Evolutionary conservation across 1,140 invertebrate species (phyloP).

Genomic region (Eciton burchellii): DNA sequence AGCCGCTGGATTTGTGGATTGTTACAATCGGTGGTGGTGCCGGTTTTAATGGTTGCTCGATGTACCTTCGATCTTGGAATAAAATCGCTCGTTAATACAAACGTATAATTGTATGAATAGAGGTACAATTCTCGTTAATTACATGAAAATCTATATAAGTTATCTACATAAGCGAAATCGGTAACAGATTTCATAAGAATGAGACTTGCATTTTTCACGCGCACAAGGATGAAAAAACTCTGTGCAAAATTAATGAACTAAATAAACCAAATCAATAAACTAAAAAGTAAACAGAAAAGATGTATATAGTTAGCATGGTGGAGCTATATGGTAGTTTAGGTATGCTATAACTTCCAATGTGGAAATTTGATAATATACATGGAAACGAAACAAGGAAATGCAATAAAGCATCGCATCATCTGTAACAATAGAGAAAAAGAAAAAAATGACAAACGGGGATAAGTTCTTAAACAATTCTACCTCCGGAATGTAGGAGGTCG

Average conservation of each 20-base stretch:
- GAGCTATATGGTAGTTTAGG: not conserved
- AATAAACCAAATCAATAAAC: not conserved
- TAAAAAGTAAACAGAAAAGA: not conserved
- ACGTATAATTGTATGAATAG: not conserved
- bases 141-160: not conserved
- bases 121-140: not conserved
- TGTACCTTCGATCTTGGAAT: slow-evolving; percentile 90
- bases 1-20: slow-evolving; percentile 77
- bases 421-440: not conserved
- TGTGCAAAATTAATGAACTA: not conserved
- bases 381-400: not conserved
- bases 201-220: not conserved
- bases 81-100: slow-evolving; percentile 22
- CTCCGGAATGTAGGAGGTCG: slow-evolving; percentile 94
- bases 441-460: not conserved
- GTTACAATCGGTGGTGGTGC: slow-evolving; percentile 90
- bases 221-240: not conserved
- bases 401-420: slow-evolving; percentile 2
- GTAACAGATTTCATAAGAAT: not conserved
- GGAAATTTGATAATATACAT: slow-evolving; percentile 4
- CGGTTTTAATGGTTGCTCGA: slow-evolving; percentile 92
- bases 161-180: not conserved
- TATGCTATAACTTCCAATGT: slow-evolving; percentile 1
- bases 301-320: not conserved
- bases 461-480: slow-evolving; percentile 82